Evolutionary conservation across 1,140 invertebrate genomes (phyloP).

Genomic region (Atta cephalotes): DNA sequence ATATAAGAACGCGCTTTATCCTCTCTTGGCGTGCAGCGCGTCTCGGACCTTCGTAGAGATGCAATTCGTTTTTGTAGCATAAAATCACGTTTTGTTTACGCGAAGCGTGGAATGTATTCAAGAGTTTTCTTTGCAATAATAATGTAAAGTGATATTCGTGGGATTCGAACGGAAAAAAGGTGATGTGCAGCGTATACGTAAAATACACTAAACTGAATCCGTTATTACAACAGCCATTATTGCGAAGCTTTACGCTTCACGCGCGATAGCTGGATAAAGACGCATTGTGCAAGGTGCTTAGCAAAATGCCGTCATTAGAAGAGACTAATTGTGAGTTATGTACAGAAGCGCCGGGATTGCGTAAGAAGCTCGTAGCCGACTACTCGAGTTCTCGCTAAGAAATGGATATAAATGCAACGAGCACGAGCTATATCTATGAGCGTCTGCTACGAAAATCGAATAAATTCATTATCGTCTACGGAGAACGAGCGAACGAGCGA

Average conservation of each 20-base stretch:
- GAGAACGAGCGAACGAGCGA: slow-evolving; percentile 33
- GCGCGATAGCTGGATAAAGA: slow-evolving; percentile 60
- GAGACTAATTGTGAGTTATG: slow-evolving; percentile 77
- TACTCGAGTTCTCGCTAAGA: slow-evolving; percentile 30
- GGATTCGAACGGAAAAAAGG: neutral
- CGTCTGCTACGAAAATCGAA: slow-evolving; percentile 45
- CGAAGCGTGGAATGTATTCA: slow-evolving; percentile 30
- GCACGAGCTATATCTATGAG: neutral
- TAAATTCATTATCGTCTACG: slow-evolving; percentile 59
- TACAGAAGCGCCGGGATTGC: slow-evolving; percentile 57
- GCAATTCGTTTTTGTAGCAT: slow-evolving; percentile 31
- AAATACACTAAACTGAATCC: slow-evolving; percentile 50
- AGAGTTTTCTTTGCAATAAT: slow-evolving; percentile 44
- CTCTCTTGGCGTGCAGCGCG: slow-evolving; percentile 76
- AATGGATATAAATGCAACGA: slow-evolving; percentile 46
- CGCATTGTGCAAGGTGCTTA: slow-evolving; percentile 53
- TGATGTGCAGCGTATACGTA: neutral
- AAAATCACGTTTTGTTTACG: slow-evolving; percentile 52
- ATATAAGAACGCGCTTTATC: slow-evolving; percentile 80
- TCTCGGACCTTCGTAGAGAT: slow-evolving; percentile 8
- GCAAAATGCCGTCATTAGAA: slow-evolving; percentile 72
- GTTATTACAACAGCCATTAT: slow-evolving; percentile 53
- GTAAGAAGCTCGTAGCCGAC: slow-evolving; percentile 62
- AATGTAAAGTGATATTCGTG: slow-evolving; percentile 55
- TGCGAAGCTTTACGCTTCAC: slow-evolving; percentile 30